Percentiles rank a stretch among this genome's conserved stretches.
Evolutionary conservation across 2,888 invertebrate genomes (phyloP).

Genomic region (Lycia hirtaria): DNA sequence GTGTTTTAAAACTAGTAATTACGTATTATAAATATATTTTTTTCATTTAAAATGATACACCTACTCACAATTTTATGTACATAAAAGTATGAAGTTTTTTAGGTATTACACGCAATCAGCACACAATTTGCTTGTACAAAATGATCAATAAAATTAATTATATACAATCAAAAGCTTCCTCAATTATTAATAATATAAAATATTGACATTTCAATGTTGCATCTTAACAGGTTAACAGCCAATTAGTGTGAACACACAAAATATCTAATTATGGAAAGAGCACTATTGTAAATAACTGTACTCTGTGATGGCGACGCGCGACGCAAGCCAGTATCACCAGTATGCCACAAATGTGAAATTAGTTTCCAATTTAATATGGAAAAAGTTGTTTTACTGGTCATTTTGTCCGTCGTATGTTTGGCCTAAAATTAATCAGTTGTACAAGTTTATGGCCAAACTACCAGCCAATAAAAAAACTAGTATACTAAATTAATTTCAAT

Average conservation of each 20-base stretch:
- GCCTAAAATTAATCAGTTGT: constrained; percentile 38
- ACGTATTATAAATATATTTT: background rate
- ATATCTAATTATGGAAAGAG: constrained; percentile 39
- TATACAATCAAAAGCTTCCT: constrained; percentile 36
- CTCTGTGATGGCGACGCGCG: constrained; percentile 32
- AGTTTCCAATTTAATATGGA: constrained; percentile 34
- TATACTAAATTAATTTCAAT: no score
- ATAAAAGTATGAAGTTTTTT: background rate
- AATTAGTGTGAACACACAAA: constrained; percentile 49
- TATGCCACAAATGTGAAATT: constrained; percentile 39
- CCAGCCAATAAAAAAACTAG: constrained; percentile 20
- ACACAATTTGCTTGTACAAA: background rate
- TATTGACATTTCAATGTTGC: constrained; percentile 32
- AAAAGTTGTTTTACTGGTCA: constrained; percentile 42
- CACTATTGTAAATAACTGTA: constrained; percentile 44
- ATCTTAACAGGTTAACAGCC: constrained; percentile 44
- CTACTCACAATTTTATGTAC: background rate
- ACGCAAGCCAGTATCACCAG: no score
- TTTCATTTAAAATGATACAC: background rate
- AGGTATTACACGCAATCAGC: background rate
- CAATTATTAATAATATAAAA: constrained; percentile 18
- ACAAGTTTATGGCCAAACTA: constrained; percentile 34
- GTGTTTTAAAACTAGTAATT: background rate
- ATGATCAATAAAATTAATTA: constrained; percentile 39
- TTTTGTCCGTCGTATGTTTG: constrained; percentile 27